Evolutionary conservation across 1,140 invertebrate genomes (phyloP), one percentile per base, ranked within the genome.

Genomic region (Drosophila parvula): DNA sequence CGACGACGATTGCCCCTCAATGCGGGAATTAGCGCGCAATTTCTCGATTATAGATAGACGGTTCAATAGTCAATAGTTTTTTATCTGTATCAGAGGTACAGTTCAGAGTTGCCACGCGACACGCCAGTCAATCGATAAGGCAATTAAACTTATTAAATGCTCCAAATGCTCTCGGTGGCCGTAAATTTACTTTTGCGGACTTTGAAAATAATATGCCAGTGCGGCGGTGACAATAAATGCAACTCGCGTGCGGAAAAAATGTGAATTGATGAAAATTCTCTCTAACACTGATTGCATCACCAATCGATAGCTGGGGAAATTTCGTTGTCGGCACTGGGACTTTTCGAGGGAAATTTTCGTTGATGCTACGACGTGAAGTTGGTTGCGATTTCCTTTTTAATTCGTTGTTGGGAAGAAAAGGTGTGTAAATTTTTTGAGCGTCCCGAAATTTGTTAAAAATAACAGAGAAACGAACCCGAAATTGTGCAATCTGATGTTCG

Each of bases 391-490:
- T 79, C 81, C 83, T 91, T 91, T 91, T 91, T 91, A 78, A 91
- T 91, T 91, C 85, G 90, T 91, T 91, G 78, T 91, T 90, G 90
- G 90, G 85, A 88, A 89, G 78, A 81, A 84, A 88, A 91, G 90
- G 90, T 91, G 84, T 68, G 90, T 91, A 34, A 63, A 79, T 53
- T 67, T 82, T 69, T 65, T 74, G 58, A 45, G 47, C 53, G 40
- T 59, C 59, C 44, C 32, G 44, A 28, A 76, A 74, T 67, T 75
- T 44, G 51, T 57, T 58, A 16, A 60, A 70, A 73, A 73, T 79
- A 58, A 47, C 41, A 14, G 10, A 18, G 48, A 18, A 51, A 41
- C 56, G 47, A 38, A 5, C 2, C 3, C 7, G 14, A 78, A 70
- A 69, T 53, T 4, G 3, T 28, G 3, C 8, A 28, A 76, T 56